phyloP scores from a whole-genome alignment of 2,888 invertebrate species.

The Anticlea derivata region DNA sequence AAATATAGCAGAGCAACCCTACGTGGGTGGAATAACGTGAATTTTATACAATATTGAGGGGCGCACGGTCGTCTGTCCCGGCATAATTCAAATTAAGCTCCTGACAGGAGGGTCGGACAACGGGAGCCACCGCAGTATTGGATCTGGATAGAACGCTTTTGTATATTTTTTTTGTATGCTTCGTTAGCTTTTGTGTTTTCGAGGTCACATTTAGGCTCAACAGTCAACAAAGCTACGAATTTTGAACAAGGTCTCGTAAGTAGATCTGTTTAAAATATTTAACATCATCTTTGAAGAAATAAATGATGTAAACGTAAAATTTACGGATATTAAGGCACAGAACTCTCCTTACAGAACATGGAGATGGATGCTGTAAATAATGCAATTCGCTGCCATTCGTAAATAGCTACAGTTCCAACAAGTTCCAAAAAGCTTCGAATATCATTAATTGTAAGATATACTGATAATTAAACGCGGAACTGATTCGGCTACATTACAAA shows the following conservation, averaged over 20 bases:
- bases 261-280: no score
- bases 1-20: conserved; percentile 1
- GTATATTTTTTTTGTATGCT: conserved; percentile 21
- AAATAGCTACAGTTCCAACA: no score
- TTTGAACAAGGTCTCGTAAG: no score
- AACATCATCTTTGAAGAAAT: no score
- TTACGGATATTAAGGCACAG: no score
- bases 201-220: conserved; percentile 7
- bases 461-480: no score
- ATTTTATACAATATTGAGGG: conserved; percentile 64
- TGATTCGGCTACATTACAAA: background rate
- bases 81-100: conserved; percentile 80
- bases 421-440: no score
- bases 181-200: conserved; percentile 20
- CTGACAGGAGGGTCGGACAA: conserved; percentile 64
- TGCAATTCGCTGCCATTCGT: no score
- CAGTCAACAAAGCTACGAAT: background rate
- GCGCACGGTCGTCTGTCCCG: conserved; percentile 56
- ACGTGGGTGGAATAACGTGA: conserved; percentile 55
- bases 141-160: conserved; percentile 22
- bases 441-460: no score
- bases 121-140: conserved; percentile 32
- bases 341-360: no score
- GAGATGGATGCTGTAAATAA: no score
- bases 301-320: no score